Base-by-base conservation (phyloP, 1,140 invertebrate genomes). In the Heterodera carotae region DNA sequence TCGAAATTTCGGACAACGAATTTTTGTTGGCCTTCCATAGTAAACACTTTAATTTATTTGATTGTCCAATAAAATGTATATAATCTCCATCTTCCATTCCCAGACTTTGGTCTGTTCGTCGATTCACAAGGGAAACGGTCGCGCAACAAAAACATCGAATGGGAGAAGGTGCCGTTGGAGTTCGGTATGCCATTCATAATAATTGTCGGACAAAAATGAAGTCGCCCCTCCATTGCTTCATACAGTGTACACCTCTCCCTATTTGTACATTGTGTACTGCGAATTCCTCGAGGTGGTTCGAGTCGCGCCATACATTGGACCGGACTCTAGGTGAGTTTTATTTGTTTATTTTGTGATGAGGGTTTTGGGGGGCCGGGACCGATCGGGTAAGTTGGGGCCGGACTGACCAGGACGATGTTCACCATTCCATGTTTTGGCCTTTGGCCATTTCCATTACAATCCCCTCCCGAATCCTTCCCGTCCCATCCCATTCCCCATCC, bases 251-350 rank as follows among this genome's bases (percentile, higher is more conserved):
- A 75, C 79, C 1, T 39, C 67, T 25, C 78, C 78, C 10, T 29
- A 79, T 48, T 67, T 79, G 27, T 79, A 79, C 67, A 79, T 79
- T 48, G 78, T 79, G 12, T 79, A 79, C 67, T 79, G 78, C 53
- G 78, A 79, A n/a, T 79, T 79, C 66, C 34, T 79, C 33, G 79
- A 79, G 60, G 60, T 79, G 27, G 67, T 78, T 4, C 78, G 78
- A 6, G 78, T 79, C 29, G 78, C 78, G 0, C 62, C 76, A 18
- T 29, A 79, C 12, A 43, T 34, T 39, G 78, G 78, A 12, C 34
- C 70, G n/a, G 69, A 81, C 34, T 81, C 78, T 22, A 53, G 68
- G 78, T 79, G 25, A 27, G 22, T 75, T 75, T 15, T 22, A 75
- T 75, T n/a, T 79, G 34, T 3, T 6, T n/a, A 39, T 6, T 29